Base-by-base conservation (phyloP, 1,140 invertebrate genomes). In the Piezodorus guildinii region DNA sequence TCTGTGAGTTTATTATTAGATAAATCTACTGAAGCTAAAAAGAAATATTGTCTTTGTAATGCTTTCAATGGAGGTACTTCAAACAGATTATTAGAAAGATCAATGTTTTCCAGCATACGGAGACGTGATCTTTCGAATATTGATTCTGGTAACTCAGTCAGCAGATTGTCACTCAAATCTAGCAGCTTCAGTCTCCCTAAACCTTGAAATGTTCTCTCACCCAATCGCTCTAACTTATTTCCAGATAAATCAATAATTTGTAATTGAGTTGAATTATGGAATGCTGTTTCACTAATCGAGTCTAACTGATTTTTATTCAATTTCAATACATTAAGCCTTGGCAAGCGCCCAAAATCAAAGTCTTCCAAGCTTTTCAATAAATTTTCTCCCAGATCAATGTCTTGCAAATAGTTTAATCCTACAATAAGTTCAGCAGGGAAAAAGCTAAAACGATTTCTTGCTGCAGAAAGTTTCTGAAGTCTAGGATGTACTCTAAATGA, bases 221-320 rank as follows among this genome's bases (percentile, higher is more conserved):
- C 85, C 9, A 95, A 73, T 27, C 82, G 76, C 68, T 89, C 85
- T 16, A 95, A 75, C 63, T 80, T 80, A 73, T 95, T 95, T 25
- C 74, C 67, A 0, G 85, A 83, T 45, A 95, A 75, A 74, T 93
- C 85, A 27, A 95, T 71, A 15, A 82, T 71, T 72, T 94, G 91
- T 62, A 94, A 77, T 74, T 92, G 90, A 0, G 89, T 85, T 0
- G 91, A 94, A 72, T 94, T 94, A 68, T 91, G 85, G 73, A 94
- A 94, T 0, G 90, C 86, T 76, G 88, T 84, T 76, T 91, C 89
- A 67, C 85, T 86, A 14, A 95, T 81, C 62, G 81, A 80, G 70
- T 90, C 87, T 66, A 95, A 80, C 67, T 83, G 75, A 71, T 94
- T 94, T 63, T 83, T 72, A 0, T 83, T 80, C 14, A 94, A 72